These are phyloP conservation scores for Mimas tiliae DNA, from an alignment of 2,888 invertebrate species.

Conservation along the genomic window DNA sequence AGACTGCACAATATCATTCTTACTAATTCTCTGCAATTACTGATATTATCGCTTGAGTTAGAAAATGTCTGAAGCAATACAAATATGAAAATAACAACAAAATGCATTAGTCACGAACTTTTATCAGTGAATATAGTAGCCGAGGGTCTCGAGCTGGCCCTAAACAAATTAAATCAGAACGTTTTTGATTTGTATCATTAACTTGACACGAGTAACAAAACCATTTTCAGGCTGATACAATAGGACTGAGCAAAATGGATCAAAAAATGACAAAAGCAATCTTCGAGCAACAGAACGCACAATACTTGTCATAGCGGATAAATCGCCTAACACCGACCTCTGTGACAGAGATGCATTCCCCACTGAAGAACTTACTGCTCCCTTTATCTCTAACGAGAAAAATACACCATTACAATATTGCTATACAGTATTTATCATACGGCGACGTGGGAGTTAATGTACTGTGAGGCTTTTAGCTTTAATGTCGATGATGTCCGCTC, in stretches of 20 bases:
- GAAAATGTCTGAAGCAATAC: background rate
- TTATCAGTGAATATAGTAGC: background rate
- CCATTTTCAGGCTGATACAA: slow-evolving; percentile 58
- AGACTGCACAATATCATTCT: no score
- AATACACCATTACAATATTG: slow-evolving; percentile 59
- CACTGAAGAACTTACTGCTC: slow-evolving; percentile 50
- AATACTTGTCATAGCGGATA: slow-evolving; percentile 70
- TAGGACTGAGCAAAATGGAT: slow-evolving; percentile 52
- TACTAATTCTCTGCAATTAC: no score
- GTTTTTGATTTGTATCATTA: slow-evolving; percentile 49
- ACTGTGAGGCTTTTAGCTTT: slow-evolving; percentile 45
- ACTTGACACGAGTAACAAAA: slow-evolving; percentile 54
- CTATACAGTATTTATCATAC: slow-evolving; percentile 56
- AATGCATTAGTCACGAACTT: slow-evolving; percentile 1
- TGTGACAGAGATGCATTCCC: slow-evolving; percentile 64
- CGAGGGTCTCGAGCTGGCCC: no score
- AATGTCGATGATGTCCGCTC: slow-evolving; percentile 42
- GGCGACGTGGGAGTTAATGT: slow-evolving; percentile 42
- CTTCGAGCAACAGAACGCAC: slow-evolving; percentile 55
- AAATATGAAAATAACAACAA: background rate
- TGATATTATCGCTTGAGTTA: no score
- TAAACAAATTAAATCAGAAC: slow-evolving; percentile 46
- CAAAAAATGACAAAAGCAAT: slow-evolving; percentile 60
- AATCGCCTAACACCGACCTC: slow-evolving; percentile 66
- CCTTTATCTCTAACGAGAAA: slow-evolving; percentile 57